Evolutionary conservation across 2,888 invertebrate genomes (phyloP).

Genomic region (Plagodis dolabraria): DNA sequence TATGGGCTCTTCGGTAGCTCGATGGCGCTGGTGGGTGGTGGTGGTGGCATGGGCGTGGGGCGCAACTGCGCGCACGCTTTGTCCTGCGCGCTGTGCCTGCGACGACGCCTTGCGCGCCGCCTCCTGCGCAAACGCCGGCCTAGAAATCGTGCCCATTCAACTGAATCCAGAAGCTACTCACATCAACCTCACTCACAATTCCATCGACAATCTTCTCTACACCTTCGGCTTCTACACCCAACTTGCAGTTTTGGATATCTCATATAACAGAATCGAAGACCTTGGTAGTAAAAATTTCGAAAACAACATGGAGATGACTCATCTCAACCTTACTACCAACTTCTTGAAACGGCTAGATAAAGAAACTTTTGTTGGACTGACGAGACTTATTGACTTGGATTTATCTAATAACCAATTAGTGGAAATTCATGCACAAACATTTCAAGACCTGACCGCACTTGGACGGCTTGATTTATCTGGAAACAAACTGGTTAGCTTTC

Average conservation of each 20-base stretch:
- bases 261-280: constrained; percentile 91
- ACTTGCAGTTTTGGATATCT: constrained; percentile 92
- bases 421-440: constrained; percentile 89
- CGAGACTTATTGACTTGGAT: constrained; percentile 87
- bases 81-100: constrained; percentile 93
- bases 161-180: constrained; percentile 94
- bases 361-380: constrained; percentile 90
- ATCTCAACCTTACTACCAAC: constrained; percentile 92
- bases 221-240: constrained; percentile 92
- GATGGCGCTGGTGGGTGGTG: constrained; percentile 82
- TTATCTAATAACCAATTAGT: constrained; percentile 92
- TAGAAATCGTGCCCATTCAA: constrained; percentile 95
- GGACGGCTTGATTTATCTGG: constrained; percentile 90
- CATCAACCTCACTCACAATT: constrained; percentile 93
- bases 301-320: constrained; percentile 89
- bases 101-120: constrained; percentile 91
- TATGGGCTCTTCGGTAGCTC: constrained; percentile 82
- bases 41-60: constrained; percentile 83
- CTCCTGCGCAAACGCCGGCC: constrained; percentile 90
- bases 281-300: constrained; percentile 93
- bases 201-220: constrained; percentile 91
- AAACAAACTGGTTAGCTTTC: constrained; percentile 90
- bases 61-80: constrained; percentile 86
- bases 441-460: constrained; percentile 90
- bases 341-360: constrained; percentile 88